Evolutionary conservation across 2,888 invertebrate genomes (phyloP), one percentile per base, ranked within the genome.

Genomic region (Alloscopus bannaensis): DNA sequence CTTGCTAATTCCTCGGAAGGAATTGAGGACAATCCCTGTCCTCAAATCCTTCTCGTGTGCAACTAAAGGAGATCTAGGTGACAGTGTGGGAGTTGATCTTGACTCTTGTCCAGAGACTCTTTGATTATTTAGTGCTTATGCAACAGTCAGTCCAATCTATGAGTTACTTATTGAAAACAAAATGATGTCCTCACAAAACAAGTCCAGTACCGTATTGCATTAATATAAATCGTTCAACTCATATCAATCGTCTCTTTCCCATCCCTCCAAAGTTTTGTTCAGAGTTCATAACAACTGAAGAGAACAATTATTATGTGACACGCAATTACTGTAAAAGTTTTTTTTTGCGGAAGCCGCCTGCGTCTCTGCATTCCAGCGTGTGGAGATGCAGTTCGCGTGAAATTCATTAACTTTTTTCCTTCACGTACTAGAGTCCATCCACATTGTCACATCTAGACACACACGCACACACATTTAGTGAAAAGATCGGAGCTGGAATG

Each of bases 11-110:
- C 45, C 3, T 11, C 18, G 26, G 66, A 77, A 70, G 78, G 78
- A 78, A 78, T 64, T 78, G 78, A 78, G 78, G 78, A 78, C 78
- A 69, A n/a, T n/a, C 40, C 16, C 20, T 70, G 77, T 66, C 78
- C 78, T 64, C 78, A 78, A 71, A 65, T 59, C 71, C 78, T 65
- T 59, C 36, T 29, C 50, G 71, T 70, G n/a, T 22, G 31, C 18
- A 60, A 42, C 36, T 13, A 36, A 36, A 13, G 36, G 36, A 13
- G 36, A 36, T 36, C 36, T n/a, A 36, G 36, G 36, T 8, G 36
- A 36, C 36, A 36, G 6, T 36, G 36, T 36, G 36, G 6, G 36
- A 36, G 36, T n/a, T n/a, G n/a, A n/a, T n/a, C n/a, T n/a, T n/a
- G n/a, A n/a, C n/a, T n/a, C n/a, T n/a, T n/a, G n/a, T n/a, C n/a